Evolutionary conservation across 2,797 vertebrate genomes (phyloP).

Genomic region (Sphaeramia orbicularis): DNA sequence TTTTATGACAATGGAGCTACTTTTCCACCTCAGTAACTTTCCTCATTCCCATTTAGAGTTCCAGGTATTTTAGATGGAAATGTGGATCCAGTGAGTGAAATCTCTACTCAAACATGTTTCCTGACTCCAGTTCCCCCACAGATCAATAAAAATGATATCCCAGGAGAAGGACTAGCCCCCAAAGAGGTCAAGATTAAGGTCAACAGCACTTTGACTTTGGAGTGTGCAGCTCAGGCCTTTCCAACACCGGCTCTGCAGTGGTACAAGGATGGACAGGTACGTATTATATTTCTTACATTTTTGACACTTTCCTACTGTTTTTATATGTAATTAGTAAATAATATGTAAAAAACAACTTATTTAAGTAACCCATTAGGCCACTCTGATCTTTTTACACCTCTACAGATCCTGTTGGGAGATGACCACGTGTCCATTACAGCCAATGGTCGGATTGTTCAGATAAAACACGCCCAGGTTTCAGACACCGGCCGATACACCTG

Average conservation of each 20-base stretch:
- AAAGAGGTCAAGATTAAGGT: constrained; percentile 96
- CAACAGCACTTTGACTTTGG: constrained; percentile 91
- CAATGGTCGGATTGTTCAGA: constrained; percentile 88
- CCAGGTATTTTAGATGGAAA: no score
- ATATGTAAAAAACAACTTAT: no score
- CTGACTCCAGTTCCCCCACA: constrained; percentile 90
- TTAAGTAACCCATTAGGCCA: background rate
- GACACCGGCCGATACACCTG: constrained; percentile 97
- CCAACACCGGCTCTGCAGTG: constrained; percentile 91
- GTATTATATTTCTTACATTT: background rate
- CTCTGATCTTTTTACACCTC: constrained; percentile 21
- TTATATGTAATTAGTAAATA: no score
- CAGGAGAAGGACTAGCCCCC: constrained; percentile 87
- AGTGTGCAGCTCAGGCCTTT: constrained; percentile 92
- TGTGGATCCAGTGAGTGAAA: no score
- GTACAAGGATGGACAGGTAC: constrained; percentile 98
- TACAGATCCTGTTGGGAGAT: constrained; percentile 87
- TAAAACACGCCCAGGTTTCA: constrained; percentile 91
- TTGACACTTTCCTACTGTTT: background rate
- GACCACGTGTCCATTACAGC: constrained; percentile 86
- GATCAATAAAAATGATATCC: constrained; percentile 91
- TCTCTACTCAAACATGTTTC: constrained; percentile 4
- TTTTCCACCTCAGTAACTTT: no score
- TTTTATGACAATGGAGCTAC: no score
- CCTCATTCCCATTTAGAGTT: no score